A percentile compares a stretch with the other conserved stretches of the same genome.
Evolutionary conservation across 2,888 invertebrate species (phyloP).

Genomic region (Andrena flavipes): DNA sequence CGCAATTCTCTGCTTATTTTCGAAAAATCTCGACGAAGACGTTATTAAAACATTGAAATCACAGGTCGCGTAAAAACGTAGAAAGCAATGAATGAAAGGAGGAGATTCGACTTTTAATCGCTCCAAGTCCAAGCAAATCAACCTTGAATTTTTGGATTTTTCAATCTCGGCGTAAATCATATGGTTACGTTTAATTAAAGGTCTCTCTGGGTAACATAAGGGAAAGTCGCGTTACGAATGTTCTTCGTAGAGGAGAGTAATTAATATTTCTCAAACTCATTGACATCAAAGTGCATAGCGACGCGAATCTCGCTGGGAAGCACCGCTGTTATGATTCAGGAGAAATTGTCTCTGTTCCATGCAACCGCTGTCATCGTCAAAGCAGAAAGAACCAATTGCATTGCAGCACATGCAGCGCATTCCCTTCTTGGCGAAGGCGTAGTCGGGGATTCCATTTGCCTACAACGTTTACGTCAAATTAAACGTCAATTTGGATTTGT

Average conservation of each 20-base stretch:
- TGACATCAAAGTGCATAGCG: not conserved
- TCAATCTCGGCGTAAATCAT: not conserved
- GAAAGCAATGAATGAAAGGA: not conserved
- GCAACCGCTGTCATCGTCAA: too few relatives aligned
- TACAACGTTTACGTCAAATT: not conserved
- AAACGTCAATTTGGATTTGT: not conserved
- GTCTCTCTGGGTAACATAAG: not conserved
- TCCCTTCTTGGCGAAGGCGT: not conserved
- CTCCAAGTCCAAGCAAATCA: not conserved
- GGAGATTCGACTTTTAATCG: conserved; percentile 7
- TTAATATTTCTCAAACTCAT: conserved; percentile 13
- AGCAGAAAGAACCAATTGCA: not conserved
- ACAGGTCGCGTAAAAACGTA: not conserved
- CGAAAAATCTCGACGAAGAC: not conserved
- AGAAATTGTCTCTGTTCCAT: not conserved
- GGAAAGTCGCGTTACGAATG: not conserved
- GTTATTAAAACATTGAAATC: conserved; percentile 1
- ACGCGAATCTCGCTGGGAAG: not conserved
- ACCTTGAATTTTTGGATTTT: conserved; percentile 22
- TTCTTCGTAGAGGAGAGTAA: not conserved
- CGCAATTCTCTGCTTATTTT: not conserved
- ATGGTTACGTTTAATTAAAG: conserved; percentile 26
- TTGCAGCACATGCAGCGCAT: not conserved
- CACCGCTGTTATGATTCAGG: not conserved
- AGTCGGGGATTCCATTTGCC: not conserved